These are phyloP conservation scores for Ceratina australensis DNA, from an alignment of 1,140 invertebrate genomes.

Conservation along the genomic window DNA sequence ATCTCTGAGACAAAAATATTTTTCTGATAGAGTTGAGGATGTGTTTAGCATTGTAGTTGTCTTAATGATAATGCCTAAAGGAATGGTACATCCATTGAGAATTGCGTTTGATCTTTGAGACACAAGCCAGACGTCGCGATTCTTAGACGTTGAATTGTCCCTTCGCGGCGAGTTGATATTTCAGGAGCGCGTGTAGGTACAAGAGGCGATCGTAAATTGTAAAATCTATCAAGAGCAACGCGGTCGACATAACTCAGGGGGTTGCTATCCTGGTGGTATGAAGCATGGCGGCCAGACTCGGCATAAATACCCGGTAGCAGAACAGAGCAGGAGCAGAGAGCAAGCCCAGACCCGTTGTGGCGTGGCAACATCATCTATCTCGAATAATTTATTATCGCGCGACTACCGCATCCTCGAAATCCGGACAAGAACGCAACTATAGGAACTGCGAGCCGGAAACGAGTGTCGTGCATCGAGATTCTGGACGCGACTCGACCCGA, in stretches of 20 bases:
- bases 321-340: conserved; percentile 72
- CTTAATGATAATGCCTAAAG: too few species aligned
- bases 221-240: conserved; percentile 81
- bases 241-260: conserved; percentile 78
- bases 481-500: conserved; percentile 28
- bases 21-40: too few species aligned
- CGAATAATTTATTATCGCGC: conserved; percentile 79
- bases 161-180: conserved; percentile 59
- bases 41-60: too few species aligned
- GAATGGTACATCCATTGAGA: too few species aligned
- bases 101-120: too few species aligned
- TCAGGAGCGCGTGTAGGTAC: conserved; percentile 60
- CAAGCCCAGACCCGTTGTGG: conserved; percentile 71
- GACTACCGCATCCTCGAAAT: conserved; percentile 74
- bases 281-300: conserved; percentile 79
- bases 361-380: conserved; percentile 80
- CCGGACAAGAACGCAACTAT: conserved; percentile 76
- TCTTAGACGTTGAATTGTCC: conserved; percentile 24
- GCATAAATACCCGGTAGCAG: conserved; percentile 79
- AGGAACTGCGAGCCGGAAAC: conserved; percentile 70
- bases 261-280: conserved; percentile 74
- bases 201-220: conserved; percentile 77
- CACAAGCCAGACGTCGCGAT: too few species aligned
- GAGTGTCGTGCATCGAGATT: conserved; percentile 59
- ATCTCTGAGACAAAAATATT: too few species aligned